Evolutionary conservation across 2,888 invertebrate genomes (phyloP).

Genomic region (Autographa gamma): DNA sequence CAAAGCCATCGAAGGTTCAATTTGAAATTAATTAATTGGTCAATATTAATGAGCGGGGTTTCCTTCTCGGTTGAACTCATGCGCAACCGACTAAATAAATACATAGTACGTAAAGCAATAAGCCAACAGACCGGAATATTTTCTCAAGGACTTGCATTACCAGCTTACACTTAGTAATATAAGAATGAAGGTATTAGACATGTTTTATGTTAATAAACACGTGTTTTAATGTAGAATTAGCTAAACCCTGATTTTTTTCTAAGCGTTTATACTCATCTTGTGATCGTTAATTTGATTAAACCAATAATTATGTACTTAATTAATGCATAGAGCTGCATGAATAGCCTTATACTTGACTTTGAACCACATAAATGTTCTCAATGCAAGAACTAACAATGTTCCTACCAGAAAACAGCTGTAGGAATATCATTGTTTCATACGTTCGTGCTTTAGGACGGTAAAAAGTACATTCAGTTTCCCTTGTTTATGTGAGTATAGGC

Average conservation of each 20-base stretch:
- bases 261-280: constrained; percentile 1
- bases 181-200: constrained; percentile 17
- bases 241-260: not conserved
- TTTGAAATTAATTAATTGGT: constrained; percentile 65
- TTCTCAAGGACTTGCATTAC: constrained; percentile 59
- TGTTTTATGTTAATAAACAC: constrained; percentile 16
- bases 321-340: not conserved
- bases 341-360: not conserved
- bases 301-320: not conserved
- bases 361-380: constrained; percentile 1
- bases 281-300: constrained; percentile 2
- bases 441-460: constrained; percentile 29
- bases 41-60: constrained; percentile 64
- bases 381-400: not conserved
- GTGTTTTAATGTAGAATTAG: constrained; percentile 19
- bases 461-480: constrained; percentile 21
- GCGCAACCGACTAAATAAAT: constrained; percentile 69
- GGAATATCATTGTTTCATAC: constrained; percentile 3
- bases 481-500: constrained; percentile 20
- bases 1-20: constrained; percentile 57
- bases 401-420: not conserved
- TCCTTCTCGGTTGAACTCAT: constrained; percentile 70
- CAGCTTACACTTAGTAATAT: constrained; percentile 32
- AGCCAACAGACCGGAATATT: constrained; percentile 66
- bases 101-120: constrained; percentile 61